Evolutionary conservation across 2,797 vertebrate genomes (phyloP), one percentile per base, ranked within the genome.

Genomic region (Phoebastria nigripes): DNA sequence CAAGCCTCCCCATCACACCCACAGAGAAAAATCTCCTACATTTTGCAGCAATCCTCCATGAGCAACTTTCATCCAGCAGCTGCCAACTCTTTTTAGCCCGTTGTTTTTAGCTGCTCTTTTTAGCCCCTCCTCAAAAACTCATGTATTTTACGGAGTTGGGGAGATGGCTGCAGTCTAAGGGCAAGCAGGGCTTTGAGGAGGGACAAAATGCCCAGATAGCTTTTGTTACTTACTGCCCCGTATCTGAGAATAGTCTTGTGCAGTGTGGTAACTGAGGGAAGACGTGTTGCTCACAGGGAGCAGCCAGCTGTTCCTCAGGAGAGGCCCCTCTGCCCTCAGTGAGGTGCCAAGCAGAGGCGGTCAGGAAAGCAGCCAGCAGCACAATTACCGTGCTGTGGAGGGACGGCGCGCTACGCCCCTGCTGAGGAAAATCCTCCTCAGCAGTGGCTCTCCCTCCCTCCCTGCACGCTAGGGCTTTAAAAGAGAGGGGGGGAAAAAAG

Each of bases 401-500:
- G 15, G 19, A 41, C 21, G 1, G 18, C 11, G 7, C 25, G 7
- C 7, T 33, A 4, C 2, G 1, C 2, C 26, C 8, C 29, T 13
- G 6, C 29, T 5, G 10, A 69, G 12, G 28, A 51, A 26, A 74
- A 1, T 14, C 13, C 18, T n/a, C 37, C 67, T 39, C 42, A 15
- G 0, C 31, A 19, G 11, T 0, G 12, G 3, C 37, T 31, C 9
- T 12, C 14, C 11, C 5, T 26, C 6, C 14, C 19, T 8, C 39
- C 5, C 4, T 13, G 6, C 42, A 12, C 19, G 5, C 24, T 15
- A 15, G 11, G 20, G 19, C 58, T 52, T 37, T 52, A 33, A 51
- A 8, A 19, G 5, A 0, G 2, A 1, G 2, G 2, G 16, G 2
- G 7, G 6, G 4, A 6, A 5, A 3, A 5, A 3, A 6, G 8